Conservation (phyloP, 2,797 vertebrate genomes). For the Darevskia mixta region DNA sequence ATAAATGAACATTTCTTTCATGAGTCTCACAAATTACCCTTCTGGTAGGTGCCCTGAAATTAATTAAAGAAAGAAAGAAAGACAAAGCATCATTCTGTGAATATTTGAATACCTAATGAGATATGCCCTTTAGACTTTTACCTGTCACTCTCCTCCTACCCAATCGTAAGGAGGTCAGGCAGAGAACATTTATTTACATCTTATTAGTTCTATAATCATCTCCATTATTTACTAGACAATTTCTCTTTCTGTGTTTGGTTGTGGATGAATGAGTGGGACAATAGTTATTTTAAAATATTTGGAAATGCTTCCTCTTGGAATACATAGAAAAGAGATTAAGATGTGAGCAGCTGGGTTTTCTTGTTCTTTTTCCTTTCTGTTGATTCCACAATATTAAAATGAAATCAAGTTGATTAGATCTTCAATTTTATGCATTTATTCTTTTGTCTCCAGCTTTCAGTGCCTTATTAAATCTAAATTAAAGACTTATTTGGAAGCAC, state of each 20-base stretch:
- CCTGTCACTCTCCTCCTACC: slow-evolving; percentile 7
- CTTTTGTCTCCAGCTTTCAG: slow-evolving; percentile 43
- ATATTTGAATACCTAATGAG: slow-evolving; percentile 22
- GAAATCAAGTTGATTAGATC: slow-evolving; percentile 37
- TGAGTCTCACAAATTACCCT: neutral
- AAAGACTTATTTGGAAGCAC: slow-evolving; percentile 46
- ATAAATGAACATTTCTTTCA: neutral
- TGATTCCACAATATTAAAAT: slow-evolving; percentile 36
- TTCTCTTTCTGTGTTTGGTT: slow-evolving; percentile 15
- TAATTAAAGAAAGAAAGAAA: neutral
- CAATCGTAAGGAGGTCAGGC: slow-evolving; percentile 16
- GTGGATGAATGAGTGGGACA: neutral
- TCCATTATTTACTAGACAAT: neutral
- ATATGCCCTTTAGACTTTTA: neutral
- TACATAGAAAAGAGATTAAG: slow-evolving; percentile 18
- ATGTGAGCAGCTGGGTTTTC: neutral
- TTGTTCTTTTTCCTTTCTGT: neutral
- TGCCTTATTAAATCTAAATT: slow-evolving; percentile 56
- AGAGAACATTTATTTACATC: slow-evolving; percentile 23
- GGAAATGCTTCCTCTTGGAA: neutral
- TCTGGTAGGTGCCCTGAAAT: neutral
- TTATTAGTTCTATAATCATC: slow-evolving; percentile 11
- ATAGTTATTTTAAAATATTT: neutral
- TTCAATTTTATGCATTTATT: slow-evolving; percentile 37
- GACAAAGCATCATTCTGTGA: neutral